These are phyloP conservation scores for Hypothenemus hampei DNA, from an alignment of 1,140 invertebrate genomes.

Conservation along the genomic window DNA sequence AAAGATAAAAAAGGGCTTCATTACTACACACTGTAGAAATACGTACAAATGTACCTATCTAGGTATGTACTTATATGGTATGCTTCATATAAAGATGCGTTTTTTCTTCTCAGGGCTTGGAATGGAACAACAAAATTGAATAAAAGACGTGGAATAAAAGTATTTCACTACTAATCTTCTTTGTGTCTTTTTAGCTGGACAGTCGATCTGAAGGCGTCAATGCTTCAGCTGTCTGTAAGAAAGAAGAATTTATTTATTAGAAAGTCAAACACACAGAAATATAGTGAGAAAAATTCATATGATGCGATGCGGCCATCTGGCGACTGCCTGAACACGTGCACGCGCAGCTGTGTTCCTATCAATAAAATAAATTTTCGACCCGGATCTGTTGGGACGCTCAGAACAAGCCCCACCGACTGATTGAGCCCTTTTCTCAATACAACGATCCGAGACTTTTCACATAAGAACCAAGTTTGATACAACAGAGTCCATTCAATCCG, in stretches of 20 bases:
- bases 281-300: conserved; percentile 13
- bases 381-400: background rate
- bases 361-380: too few relatives aligned
- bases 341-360: conserved; percentile 14
- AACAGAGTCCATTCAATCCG: conserved; percentile 2
- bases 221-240: conserved; percentile 43
- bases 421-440: background rate
- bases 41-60: too few relatives aligned
- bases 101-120: background rate
- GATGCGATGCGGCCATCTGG: conserved; percentile 11
- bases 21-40: too few relatives aligned
- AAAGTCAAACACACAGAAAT: background rate
- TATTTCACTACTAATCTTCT: background rate
- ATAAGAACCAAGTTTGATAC: background rate
- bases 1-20: too few relatives aligned
- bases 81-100: background rate
- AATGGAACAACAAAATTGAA: conserved; percentile 6
- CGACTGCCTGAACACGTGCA: conserved; percentile 14
- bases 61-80: too few relatives aligned
- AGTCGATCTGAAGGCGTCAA: conserved; percentile 39
- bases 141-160: background rate
- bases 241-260: conserved; percentile 28
- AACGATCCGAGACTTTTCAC: background rate
- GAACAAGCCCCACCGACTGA: background rate
- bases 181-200: background rate